These are phyloP conservation scores for Myotis yumanensis DNA, from an alignment of 2,113 vertebrate genomes.

Conservation along the genomic window DNA sequence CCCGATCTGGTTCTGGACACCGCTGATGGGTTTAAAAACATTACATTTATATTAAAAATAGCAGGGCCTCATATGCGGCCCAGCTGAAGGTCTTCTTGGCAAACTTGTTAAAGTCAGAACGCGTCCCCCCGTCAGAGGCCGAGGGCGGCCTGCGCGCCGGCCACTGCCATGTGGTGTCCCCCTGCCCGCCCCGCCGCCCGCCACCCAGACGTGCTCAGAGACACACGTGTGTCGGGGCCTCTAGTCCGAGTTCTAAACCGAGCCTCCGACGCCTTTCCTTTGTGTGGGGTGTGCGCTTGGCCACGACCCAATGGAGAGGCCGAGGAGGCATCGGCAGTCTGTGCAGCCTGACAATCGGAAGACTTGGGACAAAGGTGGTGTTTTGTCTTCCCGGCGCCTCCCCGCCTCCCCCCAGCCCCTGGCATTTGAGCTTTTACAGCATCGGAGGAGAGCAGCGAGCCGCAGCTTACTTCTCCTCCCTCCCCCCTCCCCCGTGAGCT, in stretches of 20 bases:
- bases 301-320: not conserved
- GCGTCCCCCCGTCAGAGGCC: constrained; percentile 55
- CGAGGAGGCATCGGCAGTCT: constrained; percentile 28
- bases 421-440: constrained; percentile 67
- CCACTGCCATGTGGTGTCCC: constrained; percentile 39
- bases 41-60: constrained; percentile 81
- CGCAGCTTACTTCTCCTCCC: constrained; percentile 27
- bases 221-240: constrained; percentile 54
- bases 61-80: constrained; percentile 65
- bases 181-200: not conserved
- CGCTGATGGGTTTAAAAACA: constrained; percentile 81
- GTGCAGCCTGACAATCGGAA: constrained; percentile 29
- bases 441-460: constrained; percentile 67
- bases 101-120: constrained; percentile 71
- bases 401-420: constrained; percentile 24
- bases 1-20: constrained; percentile 82
- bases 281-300: constrained; percentile 14
- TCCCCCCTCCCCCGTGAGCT: not conserved
- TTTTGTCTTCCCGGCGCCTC: constrained; percentile 54
- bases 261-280: constrained; percentile 49
- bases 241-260: constrained; percentile 75
- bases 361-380: constrained; percentile 69
- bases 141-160: constrained; percentile 17
- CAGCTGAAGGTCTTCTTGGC: constrained; percentile 75
- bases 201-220: not conserved